Base-by-base conservation (phyloP, 2,888 invertebrate species). In the Spodoptera picta region DNA sequence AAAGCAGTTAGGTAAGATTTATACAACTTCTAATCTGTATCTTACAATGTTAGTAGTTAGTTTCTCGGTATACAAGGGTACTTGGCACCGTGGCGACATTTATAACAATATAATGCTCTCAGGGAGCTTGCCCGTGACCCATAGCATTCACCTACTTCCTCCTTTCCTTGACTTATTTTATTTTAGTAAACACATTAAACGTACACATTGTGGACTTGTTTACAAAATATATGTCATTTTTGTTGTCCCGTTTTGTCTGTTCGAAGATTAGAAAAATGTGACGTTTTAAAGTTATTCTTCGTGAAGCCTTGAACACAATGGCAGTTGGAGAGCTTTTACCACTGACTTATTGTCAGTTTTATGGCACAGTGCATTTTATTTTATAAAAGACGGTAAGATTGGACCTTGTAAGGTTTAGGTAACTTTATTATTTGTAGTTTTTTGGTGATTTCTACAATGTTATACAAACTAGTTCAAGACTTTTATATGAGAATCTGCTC, bases 41-140 rank as follows among this genome's bases (percentile, higher is more conserved):
- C 51, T 50, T 36, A 47, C 12, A 19, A 54, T 45, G 43, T 49
- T 54, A 50, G 36, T 47, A 46, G 52, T 56, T 36, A 66, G 43
- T 59, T 66, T 49, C 4, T 31, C 23, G 9, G 31, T 24, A 24
- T 19, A 56, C 57, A 46, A 54, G 63, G 63, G 57, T 57, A 68
- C 63, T 68, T 73, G 73, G 73, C 68, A 63, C 27, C 14, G 19
- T 23, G 45, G 50, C 43, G 54, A 57, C 60, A 68, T 72, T 60
- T 46, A 44, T 73, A 54, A 72, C 73, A 52, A 57, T 57, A 51
- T 63, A 67, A 57, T 48, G 71, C 23, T 60, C 45, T 12, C 51
- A 47, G 54, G 64, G 64, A 69, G 62, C 11, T 49, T 69, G 74
- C 68, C 72, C 74, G 59, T 76, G 77, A 76, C 72, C 72, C 67